phyloP scores from a whole-genome alignment of 2,113 vertebrate genomes.

The Apus apus region DNA sequence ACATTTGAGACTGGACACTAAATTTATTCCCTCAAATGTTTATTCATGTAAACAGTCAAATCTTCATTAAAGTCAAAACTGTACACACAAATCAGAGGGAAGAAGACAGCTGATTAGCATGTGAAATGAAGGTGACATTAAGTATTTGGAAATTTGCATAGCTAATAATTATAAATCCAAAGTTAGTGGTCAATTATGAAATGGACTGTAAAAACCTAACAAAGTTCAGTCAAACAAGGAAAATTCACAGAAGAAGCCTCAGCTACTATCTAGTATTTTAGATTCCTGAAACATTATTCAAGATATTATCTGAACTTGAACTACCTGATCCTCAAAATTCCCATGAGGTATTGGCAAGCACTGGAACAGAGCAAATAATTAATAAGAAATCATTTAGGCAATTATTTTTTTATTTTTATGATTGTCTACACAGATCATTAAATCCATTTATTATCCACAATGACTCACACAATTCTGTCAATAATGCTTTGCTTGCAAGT shows the following conservation, averaged over 20 bases:
- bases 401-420: conserved; percentile 39
- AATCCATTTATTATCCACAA: conserved; percentile 39
- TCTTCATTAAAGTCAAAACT: conserved; percentile 27
- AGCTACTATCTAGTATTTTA: neutral
- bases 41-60: conserved; percentile 27
- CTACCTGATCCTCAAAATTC: conserved; percentile 38
- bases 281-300: neutral
- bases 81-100: conserved; percentile 16
- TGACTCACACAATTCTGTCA: conserved; percentile 15
- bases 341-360: neutral
- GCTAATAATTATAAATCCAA: conserved; percentile 38
- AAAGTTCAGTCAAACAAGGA: neutral
- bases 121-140: conserved; percentile 27
- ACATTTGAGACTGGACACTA: conserved; percentile 9
- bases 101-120: conserved; percentile 13
- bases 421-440: conserved; percentile 34
- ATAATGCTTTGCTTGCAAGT: conserved; percentile 18
- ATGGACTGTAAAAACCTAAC: neutral
- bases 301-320: conserved; percentile 24
- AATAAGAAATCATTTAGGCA: conserved; percentile 26
- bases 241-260: neutral
- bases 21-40: conserved; percentile 30
- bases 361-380: conserved; percentile 16
- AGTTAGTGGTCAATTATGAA: conserved; percentile 20
- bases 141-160: conserved; percentile 37